Evolutionary conservation across 2,797 vertebrate genomes (phyloP).

Genomic region (Ispidina picta): DNA sequence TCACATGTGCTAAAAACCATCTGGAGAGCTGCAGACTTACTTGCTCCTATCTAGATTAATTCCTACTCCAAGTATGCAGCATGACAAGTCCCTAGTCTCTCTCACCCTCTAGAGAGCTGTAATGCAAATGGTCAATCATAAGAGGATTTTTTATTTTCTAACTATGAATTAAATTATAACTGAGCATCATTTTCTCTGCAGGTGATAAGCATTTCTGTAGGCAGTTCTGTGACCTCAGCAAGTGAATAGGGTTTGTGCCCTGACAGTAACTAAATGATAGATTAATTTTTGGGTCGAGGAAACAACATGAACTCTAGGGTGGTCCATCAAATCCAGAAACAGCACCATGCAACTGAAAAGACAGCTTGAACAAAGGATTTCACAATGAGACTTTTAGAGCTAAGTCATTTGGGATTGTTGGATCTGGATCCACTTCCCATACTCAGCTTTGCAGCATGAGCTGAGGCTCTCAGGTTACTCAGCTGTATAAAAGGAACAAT

Average conservation of each 20-base stretch:
- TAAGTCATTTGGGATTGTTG: background rate
- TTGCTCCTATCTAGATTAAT: background rate
- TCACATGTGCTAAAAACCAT: accelerated
- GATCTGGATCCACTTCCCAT: background rate
- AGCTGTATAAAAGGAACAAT: background rate
- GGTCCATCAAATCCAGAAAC: conserved; percentile 13
- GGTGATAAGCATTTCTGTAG: background rate
- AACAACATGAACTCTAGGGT: conserved; percentile 11
- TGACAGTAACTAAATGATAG: background rate
- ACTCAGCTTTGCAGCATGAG: background rate
- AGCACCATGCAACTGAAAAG: background rate
- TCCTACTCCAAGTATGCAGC: background rate
- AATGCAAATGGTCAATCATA: background rate
- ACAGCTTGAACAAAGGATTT: conserved; percentile 38
- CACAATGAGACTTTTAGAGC: conserved; percentile 8
- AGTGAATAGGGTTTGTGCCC: background rate
- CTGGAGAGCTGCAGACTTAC: background rate
- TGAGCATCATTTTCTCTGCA: background rate
- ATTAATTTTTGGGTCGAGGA: background rate
- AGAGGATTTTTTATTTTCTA: background rate
- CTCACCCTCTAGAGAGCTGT: background rate
- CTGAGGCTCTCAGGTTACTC: background rate
- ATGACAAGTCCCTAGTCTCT: background rate
- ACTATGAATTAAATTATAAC: background rate
- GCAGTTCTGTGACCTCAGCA: background rate